A percentile compares a stretch with the other conserved stretches of the same genome.
Evolutionary conservation across 1,140 invertebrate species (phyloP).

Genomic region (Holotrichia oblita): DNA sequence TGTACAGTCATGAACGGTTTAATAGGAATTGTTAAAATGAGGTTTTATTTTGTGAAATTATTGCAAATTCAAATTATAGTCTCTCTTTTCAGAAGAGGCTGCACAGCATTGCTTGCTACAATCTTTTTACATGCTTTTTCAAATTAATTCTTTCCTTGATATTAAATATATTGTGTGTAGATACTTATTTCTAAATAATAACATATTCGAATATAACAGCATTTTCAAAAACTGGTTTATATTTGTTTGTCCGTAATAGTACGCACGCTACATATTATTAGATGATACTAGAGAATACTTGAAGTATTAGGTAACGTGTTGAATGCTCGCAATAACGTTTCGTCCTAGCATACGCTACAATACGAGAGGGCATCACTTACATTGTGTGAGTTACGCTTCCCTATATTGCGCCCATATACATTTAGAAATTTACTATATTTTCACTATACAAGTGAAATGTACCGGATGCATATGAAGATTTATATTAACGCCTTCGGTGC

Average conservation of each 20-base stretch:
- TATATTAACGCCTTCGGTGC: neutral
- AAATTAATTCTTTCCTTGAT: too few species aligned
- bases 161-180: too few species aligned
- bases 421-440: neutral
- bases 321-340: slow-evolving; percentile 20
- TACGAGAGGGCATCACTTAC: slow-evolving; percentile 1
- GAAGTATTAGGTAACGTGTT: slow-evolving; percentile 23
- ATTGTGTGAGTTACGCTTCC: neutral
- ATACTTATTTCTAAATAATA: too few species aligned
- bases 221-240: neutral
- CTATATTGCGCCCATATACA: slow-evolving; percentile 12
- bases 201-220: too few species aligned
- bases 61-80: too few species aligned
- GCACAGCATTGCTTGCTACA: too few species aligned
- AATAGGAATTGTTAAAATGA: too few species aligned
- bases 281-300: neutral
- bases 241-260: neutral
- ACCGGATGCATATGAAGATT: neutral
- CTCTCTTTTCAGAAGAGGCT: too few species aligned
- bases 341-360: neutral
- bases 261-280: neutral
- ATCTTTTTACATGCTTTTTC: too few species aligned
- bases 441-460: neutral
- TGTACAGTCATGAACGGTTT: too few species aligned
- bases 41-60: too few species aligned